Evolutionary conservation across 2,797 vertebrate species (phyloP), one percentile per base, ranked within the genome.

Genomic region (Parotocinclus haroldoi): DNA sequence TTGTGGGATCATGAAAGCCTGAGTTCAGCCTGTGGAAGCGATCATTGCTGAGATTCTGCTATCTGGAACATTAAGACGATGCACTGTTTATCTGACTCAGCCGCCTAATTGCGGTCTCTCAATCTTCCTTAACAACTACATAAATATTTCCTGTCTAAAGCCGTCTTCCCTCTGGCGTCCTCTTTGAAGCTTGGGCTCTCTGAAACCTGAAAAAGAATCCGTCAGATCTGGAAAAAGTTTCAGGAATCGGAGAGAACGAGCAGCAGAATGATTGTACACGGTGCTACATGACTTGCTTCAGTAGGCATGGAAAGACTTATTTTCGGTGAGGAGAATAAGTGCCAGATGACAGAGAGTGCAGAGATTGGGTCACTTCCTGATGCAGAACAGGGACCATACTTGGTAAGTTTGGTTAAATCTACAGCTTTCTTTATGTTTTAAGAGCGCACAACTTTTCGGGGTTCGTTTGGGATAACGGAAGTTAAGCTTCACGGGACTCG

Each of bases 91-190:
- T 82, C 75, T 71, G 63, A 71, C 75, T 73, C 59, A 18, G 58
- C 18, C 67, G 70, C 65, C 63, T 82, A 83, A 81, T 81, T 39
- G 61, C 79, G 66, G 71, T 68, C 46, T 58, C 63, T 76, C 65
- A 75, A 79, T 81, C 81, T 79, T 72, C 74, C 71, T 39, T 69
- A 67, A 76, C 77, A 81, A 81, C 73, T 59, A 76, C 77, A 76
- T 71, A 84, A 84, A 79, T 78, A 84, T 79, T 80, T 71, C 75
- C 78, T 84, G 69, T 71, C 71, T 71, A 37, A 82, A 75, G 75
- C 81, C 84, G 81, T 88, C 80, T 80, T 48, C 71, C 70, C 69
- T 65, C 60, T 67, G 80, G 58, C 79, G 76, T 68, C 52, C 68
- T 69, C 73, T 77, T 80, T 85, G 78, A 86, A 88, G 81, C 65